A percentile compares a stretch with the other conserved stretches of the same genome.
These are phyloP conservation scores for Pygoscelis adeliae DNA, from an alignment of 2,113 vertebrate genomes.

Conservation along the genomic window DNA sequence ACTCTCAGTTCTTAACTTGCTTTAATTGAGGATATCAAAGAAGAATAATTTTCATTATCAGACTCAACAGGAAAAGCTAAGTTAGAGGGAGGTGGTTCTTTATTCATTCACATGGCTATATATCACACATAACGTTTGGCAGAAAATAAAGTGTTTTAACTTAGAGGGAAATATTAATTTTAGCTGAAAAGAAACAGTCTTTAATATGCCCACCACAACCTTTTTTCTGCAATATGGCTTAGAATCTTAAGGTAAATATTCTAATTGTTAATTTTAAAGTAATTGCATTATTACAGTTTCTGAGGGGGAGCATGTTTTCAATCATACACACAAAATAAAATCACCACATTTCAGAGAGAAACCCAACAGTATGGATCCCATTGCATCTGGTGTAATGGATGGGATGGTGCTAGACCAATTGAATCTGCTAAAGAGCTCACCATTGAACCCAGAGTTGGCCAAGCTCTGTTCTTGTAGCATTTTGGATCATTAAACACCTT, in stretches of 20 bases:
- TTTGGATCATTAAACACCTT: neutral
- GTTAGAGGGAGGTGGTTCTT: slow-evolving; percentile 15
- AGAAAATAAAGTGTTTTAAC: slow-evolving; percentile 42
- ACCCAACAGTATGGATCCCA: neutral
- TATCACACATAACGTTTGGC: slow-evolving; percentile 19
- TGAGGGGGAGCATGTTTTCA: neutral
- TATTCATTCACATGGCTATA: slow-evolving; percentile 32
- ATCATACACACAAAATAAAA: neutral
- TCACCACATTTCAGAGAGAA: neutral
- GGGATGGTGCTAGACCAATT: neutral
- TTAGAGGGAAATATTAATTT: slow-evolving; percentile 32
- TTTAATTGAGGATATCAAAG: slow-evolving; percentile 67
- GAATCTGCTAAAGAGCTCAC: neutral
- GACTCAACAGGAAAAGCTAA: slow-evolving; percentile 24
- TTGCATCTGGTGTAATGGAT: neutral
- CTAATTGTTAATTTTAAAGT: neutral
- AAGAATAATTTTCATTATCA: slow-evolving; percentile 68
- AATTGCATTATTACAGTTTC: neutral
- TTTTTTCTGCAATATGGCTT: neutral
- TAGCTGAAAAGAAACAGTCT: slow-evolving; percentile 14
- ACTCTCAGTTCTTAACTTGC: slow-evolving; percentile 46
- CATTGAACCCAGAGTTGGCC: neutral
- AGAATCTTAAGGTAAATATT: neutral
- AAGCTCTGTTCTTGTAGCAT: neutral
- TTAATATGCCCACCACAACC: neutral